Evolutionary conservation across 2,797 vertebrate species (phyloP).

Genomic region (Lithobates sylvaticus): DNA sequence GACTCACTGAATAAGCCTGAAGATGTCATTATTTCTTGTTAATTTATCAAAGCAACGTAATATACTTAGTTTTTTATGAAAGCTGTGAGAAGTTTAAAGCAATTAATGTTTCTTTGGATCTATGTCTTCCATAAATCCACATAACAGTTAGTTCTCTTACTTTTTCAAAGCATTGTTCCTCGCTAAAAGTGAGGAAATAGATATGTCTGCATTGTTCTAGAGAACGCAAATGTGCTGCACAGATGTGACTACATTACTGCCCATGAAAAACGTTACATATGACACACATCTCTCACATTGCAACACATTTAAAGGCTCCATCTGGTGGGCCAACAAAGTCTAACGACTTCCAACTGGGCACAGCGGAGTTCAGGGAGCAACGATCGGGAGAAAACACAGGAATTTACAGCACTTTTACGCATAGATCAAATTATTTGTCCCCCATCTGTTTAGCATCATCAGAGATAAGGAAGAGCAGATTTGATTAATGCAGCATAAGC

Average conservation of each 20-base stretch:
- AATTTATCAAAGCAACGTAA: not conserved
- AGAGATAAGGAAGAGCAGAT: constrained; percentile 17
- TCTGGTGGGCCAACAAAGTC: constrained; percentile 40
- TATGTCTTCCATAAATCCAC: constrained; percentile 37
- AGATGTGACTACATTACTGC: constrained; percentile 58
- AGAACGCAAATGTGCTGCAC: constrained; percentile 53
- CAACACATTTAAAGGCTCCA: constrained; percentile 39
- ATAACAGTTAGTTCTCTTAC: constrained; percentile 20
- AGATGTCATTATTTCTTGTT: constrained; percentile 9
- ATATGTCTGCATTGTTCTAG: constrained; percentile 51
- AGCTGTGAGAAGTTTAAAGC: not conserved
- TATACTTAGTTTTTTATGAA: not conserved
- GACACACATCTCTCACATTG: constrained; percentile 27
- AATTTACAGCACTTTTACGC: constrained; percentile 43
- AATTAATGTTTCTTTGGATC: constrained; percentile 28
- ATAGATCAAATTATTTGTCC: constrained; percentile 38
- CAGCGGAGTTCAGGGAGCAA: constrained; percentile 15
- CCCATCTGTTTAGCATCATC: constrained; percentile 45
- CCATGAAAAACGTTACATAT: constrained; percentile 48
- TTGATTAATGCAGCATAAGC: constrained; percentile 1
- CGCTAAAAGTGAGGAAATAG: constrained; percentile 50
- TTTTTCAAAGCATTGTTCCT: constrained; percentile 41
- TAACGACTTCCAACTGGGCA: constrained; percentile 27
- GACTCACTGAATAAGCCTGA: not conserved
- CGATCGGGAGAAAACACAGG: constrained; percentile 15